Evolutionary conservation across 2,888 invertebrate species (phyloP).

Genomic region (Zygothrica quintamaculata): DNA sequence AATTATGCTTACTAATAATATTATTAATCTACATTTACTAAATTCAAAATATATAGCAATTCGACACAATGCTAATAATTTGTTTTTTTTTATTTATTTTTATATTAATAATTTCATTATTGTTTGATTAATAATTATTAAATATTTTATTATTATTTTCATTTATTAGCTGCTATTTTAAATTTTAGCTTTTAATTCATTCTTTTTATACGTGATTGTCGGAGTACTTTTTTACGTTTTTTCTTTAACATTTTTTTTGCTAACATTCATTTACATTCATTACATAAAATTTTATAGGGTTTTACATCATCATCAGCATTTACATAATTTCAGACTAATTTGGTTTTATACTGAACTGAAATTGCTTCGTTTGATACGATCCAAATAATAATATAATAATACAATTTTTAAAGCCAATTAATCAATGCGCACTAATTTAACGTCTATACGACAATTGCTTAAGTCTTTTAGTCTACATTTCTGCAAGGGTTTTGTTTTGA

Average conservation of each 20-base stretch:
- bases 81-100: constrained; percentile 40
- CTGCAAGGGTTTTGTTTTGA: constrained; percentile 29
- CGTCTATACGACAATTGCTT: constrained; percentile 84
- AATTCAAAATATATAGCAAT: constrained; percentile 37
- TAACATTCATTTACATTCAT: constrained; percentile 33
- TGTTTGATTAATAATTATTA: no score
- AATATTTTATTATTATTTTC: constrained; percentile 5
- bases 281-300: constrained; percentile 26
- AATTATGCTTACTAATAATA: constrained; percentile 13
- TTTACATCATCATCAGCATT: no score
- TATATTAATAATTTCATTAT: no score
- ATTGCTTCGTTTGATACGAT: constrained; percentile 43
- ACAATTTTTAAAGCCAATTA: constrained; percentile 83
- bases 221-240: constrained; percentile 63
- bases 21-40: constrained; percentile 7
- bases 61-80: constrained; percentile 32
- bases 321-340: constrained; percentile 60
- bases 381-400: constrained; percentile 62
- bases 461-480: constrained; percentile 83
- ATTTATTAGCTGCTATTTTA: no score
- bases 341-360: no score
- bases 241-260: constrained; percentile 22
- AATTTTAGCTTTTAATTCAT: no score
- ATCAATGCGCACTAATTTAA: constrained; percentile 83
- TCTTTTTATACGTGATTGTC: constrained; percentile 72